phyloP scores from a whole-genome alignment of 2,888 invertebrate genomes.

The Eupithecia tripunctaria region DNA sequence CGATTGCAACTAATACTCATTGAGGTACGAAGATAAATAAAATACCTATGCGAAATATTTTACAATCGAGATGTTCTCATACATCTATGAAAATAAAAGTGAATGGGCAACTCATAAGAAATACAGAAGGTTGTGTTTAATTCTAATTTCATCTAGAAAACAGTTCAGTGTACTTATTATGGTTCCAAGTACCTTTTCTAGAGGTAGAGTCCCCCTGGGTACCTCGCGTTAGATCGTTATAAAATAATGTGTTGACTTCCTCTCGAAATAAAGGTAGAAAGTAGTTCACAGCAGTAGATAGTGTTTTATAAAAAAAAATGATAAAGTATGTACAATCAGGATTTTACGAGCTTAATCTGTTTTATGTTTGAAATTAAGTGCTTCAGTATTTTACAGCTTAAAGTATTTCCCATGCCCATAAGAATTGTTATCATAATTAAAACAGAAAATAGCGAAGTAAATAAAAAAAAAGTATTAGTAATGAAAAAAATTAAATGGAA shows the following conservation, averaged over 20 bases:
- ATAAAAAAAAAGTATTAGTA: neutral
- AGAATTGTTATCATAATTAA: neutral
- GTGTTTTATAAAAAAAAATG: neutral
- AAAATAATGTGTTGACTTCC: neutral
- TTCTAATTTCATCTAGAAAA: neutral
- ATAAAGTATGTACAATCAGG: constrained; percentile 1
- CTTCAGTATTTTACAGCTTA: neutral
- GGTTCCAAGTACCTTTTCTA: neutral
- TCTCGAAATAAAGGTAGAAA: neutral
- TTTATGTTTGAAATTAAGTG: neutral
- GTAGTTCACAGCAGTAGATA: neutral
- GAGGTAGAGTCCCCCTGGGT: neutral
- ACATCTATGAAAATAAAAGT: neutral
- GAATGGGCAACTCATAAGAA: neutral
- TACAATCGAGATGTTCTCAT: neutral
- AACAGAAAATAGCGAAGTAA: neutral
- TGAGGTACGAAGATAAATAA: neutral
- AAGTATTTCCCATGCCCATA: neutral
- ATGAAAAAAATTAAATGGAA: neutral
- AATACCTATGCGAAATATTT: neutral
- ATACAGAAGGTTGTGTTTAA: neutral
- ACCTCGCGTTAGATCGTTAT: neutral
- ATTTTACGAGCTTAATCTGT: neutral
- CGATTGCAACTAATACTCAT: constrained; percentile 18
- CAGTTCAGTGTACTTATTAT: neutral